Base-by-base conservation (phyloP, 2,797 vertebrate genomes). In the Labroides dimidiatus region DNA sequence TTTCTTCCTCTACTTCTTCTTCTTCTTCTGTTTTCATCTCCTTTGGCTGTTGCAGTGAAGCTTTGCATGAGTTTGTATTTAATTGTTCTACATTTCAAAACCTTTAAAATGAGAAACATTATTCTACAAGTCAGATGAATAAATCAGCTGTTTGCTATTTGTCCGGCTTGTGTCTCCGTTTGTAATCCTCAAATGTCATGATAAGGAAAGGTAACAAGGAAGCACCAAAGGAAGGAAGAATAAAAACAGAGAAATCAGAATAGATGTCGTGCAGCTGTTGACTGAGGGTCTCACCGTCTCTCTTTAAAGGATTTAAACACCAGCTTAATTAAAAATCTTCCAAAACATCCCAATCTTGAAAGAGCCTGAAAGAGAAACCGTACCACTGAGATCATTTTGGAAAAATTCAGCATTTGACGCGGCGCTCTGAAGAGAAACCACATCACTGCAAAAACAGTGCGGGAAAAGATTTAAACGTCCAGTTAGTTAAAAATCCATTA, bases 1-100 rank as follows among this genome's bases (percentile, higher is more conserved):
- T 5, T 23, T 19, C 30, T 36, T 59, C 2, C 13, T 44, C 1
- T 15, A 13, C 10, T 15, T 30, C 23, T 1, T 19, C 27, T 13
- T 27, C 6, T 24, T 42, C 24, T n/a, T 42, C 13, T 11, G 21
- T 5, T 12, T 37, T 12, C 14, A 27, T 48, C 27, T 63, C 57
- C 13, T 41, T 64, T 39, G 13, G 54, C 67, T 39, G 70, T 55
- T 86, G 84, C 75, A 41, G 88, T 88, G 85, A 78, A 27, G 72
- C 74, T 84, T 87, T 78, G 84, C 89, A 89, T 84, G 87, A 85
- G 49, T 88, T 87, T 82, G 65, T 85, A 71, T 78, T 10, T 49
- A 21, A 51, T 24, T 52, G 44, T 87, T 83, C 58, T 60, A 44
- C 59, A 57, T 73, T 72, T 71, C 24, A 57, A 53, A 59, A 61